phyloP scores from a whole-genome alignment of 2,113 vertebrate species.

The Gallinago undulata region DNA sequence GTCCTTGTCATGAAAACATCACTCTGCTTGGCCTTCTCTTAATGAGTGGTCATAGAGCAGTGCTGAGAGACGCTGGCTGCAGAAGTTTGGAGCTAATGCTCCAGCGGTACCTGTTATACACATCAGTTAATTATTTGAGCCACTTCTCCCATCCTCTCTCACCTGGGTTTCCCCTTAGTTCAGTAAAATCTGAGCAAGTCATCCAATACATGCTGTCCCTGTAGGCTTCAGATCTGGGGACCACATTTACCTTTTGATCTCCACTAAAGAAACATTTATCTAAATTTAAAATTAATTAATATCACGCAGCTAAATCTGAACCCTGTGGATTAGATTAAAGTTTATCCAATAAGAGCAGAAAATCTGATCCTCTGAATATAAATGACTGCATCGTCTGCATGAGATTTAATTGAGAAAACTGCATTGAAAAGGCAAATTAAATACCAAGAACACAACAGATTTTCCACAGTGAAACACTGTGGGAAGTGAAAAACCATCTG shows the following conservation, averaged over 20 bases:
- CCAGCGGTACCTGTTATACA: neutral
- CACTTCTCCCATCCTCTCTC: neutral
- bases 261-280: conserved; percentile 44
- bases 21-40: neutral
- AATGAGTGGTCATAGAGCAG: neutral
- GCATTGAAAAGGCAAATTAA: conserved; percentile 65
- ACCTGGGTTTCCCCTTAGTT: neutral
- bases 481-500: conserved; percentile 68
- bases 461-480: conserved; percentile 53
- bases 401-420: conserved; percentile 62
- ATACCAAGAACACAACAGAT: conserved; percentile 62
- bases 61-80: neutral
- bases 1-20: neutral
- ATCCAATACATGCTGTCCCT: neutral
- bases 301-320: conserved; percentile 52
- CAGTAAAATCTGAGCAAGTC: neutral
- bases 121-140: neutral
- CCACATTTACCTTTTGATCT: conserved; percentile 16
- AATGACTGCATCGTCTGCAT: conserved; percentile 59
- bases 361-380: conserved; percentile 41
- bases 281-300: conserved; percentile 59
- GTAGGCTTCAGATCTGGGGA: neutral
- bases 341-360: conserved; percentile 58
- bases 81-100: neutral
- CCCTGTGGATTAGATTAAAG: conserved; percentile 53